Conservation (phyloP, 2,113 vertebrate species). For the Henicopernis longicauda region DNA sequence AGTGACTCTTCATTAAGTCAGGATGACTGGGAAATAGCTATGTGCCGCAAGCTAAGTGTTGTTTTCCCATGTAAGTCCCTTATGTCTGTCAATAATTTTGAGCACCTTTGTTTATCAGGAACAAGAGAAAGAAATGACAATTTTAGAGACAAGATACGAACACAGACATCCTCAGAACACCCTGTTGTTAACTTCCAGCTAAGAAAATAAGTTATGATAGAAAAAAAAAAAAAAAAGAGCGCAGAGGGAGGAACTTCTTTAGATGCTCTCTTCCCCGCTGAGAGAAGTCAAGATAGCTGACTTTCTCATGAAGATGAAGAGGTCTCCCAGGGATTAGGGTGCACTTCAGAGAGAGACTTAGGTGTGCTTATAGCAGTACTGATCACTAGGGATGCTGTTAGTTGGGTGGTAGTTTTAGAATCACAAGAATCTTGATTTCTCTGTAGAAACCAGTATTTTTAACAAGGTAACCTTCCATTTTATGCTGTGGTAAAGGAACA, state of each 20-base stretch:
- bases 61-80: neutral
- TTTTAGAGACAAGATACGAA: neutral
- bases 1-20: neutral
- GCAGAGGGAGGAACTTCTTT: neutral
- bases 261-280: neutral
- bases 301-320: neutral
- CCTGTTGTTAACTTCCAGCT: neutral
- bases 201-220: neutral
- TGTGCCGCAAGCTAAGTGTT: neutral
- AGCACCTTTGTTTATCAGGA: neutral
- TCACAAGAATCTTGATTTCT: neutral
- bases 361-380: neutral
- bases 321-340: neutral
- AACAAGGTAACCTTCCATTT: neutral
- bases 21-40: neutral
- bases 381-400: neutral
- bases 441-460: neutral
- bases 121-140: neutral
- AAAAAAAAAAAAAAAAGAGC: no score
- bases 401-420: neutral
- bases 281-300: neutral
- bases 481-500: neutral
- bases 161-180: neutral
- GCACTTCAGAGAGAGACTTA: neutral
- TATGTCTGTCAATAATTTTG: neutral